These are phyloP conservation scores for Caenorhabditis macrosperma DNA, from an alignment of 2,888 invertebrate species.

Conservation along the genomic window DNA sequence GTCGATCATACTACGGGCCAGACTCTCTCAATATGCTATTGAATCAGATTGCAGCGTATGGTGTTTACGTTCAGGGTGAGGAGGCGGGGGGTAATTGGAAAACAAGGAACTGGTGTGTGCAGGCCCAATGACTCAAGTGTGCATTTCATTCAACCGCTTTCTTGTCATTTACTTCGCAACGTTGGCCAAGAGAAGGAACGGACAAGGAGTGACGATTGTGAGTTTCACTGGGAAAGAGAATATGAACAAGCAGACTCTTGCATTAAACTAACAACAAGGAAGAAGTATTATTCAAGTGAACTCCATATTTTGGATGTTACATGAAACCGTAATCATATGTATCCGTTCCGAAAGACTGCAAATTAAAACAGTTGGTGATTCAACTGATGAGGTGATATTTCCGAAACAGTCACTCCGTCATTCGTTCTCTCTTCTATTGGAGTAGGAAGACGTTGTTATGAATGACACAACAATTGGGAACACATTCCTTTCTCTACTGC, in stretches of 20 bases:
- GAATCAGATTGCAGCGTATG: conserved; percentile 48
- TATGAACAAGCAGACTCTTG: background rate
- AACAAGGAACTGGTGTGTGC: background rate
- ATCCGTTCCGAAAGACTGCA: too few species aligned
- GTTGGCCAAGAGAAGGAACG: conserved; percentile 36
- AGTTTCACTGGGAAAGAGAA: background rate
- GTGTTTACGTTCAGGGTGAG: conserved; percentile 50
- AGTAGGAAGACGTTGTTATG: too few species aligned
- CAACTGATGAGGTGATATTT: too few species aligned
- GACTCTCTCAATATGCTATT: conserved; percentile 34
- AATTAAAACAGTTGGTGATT: too few species aligned
- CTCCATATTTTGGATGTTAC: too few species aligned
- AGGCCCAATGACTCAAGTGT: conserved; percentile 53
- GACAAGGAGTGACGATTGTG: conserved; percentile 16
- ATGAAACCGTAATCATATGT: too few species aligned
- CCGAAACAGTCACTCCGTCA: too few species aligned
- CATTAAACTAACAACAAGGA: background rate
- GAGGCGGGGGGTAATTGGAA: too few species aligned
- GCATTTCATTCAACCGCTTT: conserved; percentile 50
- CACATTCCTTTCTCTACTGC: too few species aligned
- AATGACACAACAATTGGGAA: too few species aligned
- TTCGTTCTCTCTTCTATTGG: too few species aligned
- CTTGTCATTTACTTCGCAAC: conserved; percentile 42
- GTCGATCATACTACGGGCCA: conserved; percentile 31
- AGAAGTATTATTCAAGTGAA: too few species aligned